Conservation (phyloP, 2,113 vertebrate species). For the Toxostoma redivivum region DNA sequence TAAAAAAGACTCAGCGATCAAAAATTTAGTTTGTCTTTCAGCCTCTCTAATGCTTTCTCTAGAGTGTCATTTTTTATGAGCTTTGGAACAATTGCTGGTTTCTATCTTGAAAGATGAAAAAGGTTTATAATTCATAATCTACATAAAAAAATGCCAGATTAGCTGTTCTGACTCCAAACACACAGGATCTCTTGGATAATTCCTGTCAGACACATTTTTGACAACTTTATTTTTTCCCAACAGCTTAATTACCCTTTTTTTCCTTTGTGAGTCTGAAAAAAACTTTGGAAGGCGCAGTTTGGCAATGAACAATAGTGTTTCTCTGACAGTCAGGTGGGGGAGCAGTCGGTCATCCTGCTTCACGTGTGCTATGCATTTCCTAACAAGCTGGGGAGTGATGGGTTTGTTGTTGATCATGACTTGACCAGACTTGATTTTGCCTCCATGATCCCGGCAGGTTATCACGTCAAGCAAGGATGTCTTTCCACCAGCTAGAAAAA, state of each 20-base stretch:
- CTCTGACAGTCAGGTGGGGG: conserved; percentile 89
- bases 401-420: conserved; percentile 84
- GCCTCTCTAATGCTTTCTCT: conserved; percentile 22
- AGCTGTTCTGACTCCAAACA: conserved; percentile 48
- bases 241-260: conserved; percentile 84
- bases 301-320: conserved; percentile 88
- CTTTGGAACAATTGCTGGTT: conserved; percentile 41
- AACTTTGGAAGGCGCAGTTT: conserved; percentile 87
- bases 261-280: conserved; percentile 85
- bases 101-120: conserved; percentile 39
- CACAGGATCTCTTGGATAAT: conserved; percentile 23
- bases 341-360: conserved; percentile 91
- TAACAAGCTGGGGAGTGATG: conserved; percentile 82
- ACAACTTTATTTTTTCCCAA: conserved; percentile 55
- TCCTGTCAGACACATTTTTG: conserved; percentile 51
- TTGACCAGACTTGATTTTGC: conserved; percentile 80
- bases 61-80: conserved; percentile 40
- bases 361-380: conserved; percentile 88
- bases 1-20: not conserved
- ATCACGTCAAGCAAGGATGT: conserved; percentile 91
- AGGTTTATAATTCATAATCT: conserved; percentile 49
- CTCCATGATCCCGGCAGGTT: conserved; percentile 84
- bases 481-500: conserved; percentile 82
- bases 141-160: conserved; percentile 42
- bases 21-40: conserved; percentile 1